These are phyloP conservation scores for Tricholauxania praeusta DNA, from an alignment of 2,888 invertebrate species.

Conservation along the genomic window DNA sequence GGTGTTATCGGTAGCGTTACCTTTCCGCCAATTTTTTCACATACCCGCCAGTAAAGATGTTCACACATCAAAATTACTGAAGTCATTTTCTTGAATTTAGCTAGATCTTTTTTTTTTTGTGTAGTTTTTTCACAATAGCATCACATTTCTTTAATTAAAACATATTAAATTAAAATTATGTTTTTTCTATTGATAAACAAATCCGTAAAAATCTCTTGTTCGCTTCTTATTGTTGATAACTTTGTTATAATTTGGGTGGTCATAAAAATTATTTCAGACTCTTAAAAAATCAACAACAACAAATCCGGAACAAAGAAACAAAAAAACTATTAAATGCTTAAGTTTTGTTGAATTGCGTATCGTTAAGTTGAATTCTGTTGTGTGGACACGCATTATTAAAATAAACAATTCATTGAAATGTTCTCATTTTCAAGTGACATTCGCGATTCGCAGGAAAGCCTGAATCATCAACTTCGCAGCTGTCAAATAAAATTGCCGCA, in stretches of 20 bases:
- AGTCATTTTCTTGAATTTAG: too few relatives aligned
- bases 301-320: neutral
- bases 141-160: too few relatives aligned
- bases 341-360: conserved; percentile 21
- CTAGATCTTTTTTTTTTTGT: too few relatives aligned
- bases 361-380: conserved; percentile 17
- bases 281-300: neutral
- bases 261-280: conserved; percentile 26
- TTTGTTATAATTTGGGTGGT: conserved; percentile 27
- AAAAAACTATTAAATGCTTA: conserved; percentile 24
- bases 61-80: too few relatives aligned
- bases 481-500: conserved; percentile 8
- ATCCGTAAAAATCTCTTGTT: neutral
- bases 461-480: conserved; percentile 8
- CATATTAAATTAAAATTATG: too few relatives aligned
- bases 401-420: conserved; percentile 43
- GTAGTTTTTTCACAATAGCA: too few relatives aligned
- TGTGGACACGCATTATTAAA: conserved; percentile 48
- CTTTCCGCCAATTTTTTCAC: too few relatives aligned
- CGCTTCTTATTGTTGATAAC: conserved; percentile 10
- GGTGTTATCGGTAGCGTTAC: too few relatives aligned
- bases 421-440: neutral
- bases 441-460: conserved; percentile 10
- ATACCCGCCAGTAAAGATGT: too few relatives aligned
- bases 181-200: too few relatives aligned